Base-by-base conservation (phyloP, 2,797 vertebrate species). In the Bradypodion ventrale region DNA sequence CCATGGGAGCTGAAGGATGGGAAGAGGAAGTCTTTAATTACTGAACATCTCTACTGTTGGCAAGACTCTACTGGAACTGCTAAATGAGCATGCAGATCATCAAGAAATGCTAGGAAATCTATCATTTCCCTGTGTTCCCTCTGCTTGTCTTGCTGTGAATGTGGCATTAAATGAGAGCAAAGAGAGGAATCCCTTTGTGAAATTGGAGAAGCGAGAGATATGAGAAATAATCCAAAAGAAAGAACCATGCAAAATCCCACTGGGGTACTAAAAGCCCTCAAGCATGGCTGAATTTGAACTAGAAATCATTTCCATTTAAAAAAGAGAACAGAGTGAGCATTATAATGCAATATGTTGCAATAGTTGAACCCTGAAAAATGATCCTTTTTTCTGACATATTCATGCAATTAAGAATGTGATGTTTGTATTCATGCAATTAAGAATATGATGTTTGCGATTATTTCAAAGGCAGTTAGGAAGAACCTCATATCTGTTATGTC, bases 401-500 rank as follows among this genome's bases (percentile, higher is more conserved):
- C 81, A 75, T 68, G 42, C 44, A 75, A 52, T 92, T 84, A 12
- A 80, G 88, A 75, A 90, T 91, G 73, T 73, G 49, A 75, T 32
- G 15, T 49, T 78, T 80, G 72, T 85, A 6, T 81, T 35, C 87
- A 75, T 68, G 42, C 44, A 75, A 52, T 92, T 84, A 12, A 80
- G 88, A 75, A 90, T 91, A 73, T 73, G 49, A 75, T 89, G 92
- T 40, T 68, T 78, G 83, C 91, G 93, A 25, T 42, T 87, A 83
- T 86, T 66, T 63, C 70, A 80, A 78, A 91, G 69, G 84, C 65
- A 87, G 65, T 60, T 74, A 78, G 65, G 86, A 69, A 87, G 87
- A 93, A 85, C 87, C 56, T 68, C 88, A 78, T 87, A 90, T 87
- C 89, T 94, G 86, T 92, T 56, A 82, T 91, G 2, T 85, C 15